phyloP scores from a whole-genome alignment of 2,113 vertebrate genomes.

The Cyanistes caeruleus region DNA sequence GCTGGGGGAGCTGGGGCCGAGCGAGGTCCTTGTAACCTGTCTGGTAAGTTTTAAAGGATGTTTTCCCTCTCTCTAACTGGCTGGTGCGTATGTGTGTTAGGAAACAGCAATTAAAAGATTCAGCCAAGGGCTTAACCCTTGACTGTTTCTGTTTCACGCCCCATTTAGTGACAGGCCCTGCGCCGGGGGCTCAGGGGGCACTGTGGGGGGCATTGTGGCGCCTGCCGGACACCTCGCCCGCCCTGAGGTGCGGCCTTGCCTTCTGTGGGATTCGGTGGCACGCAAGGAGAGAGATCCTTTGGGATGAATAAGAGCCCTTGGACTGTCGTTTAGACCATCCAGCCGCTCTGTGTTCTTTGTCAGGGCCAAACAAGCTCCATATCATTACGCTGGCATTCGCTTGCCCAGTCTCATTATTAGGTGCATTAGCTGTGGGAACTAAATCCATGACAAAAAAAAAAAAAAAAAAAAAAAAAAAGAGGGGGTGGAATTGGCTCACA shows the following conservation, averaged over 20 bases:
- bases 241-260: background rate
- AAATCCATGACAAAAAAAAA: conserved; percentile 72
- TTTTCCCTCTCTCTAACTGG: conserved; percentile 8
- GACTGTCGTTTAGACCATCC: conserved; percentile 57
- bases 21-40: background rate
- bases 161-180: background rate
- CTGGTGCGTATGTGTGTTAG: background rate
- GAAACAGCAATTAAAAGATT: conserved; percentile 35
- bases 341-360: conserved; percentile 74
- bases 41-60: conserved; percentile 36
- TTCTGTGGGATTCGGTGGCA: background rate
- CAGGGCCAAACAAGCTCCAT: conserved; percentile 70
- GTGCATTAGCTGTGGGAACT: conserved; percentile 78
- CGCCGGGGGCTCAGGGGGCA: background rate
- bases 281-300: background rate
- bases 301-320: conserved; percentile 56
- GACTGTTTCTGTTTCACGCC: background rate
- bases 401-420: conserved; percentile 77
- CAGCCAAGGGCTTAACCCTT: conserved; percentile 22
- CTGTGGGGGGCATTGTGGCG: background rate
- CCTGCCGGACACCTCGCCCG: background rate
- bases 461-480: conserved; percentile 33
- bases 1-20: background rate
- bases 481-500: conserved; percentile 71
- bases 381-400: conserved; percentile 66